These are phyloP conservation scores for Drosophila burlai DNA, from an alignment of 1,140 invertebrate species.

Conservation along the genomic window DNA sequence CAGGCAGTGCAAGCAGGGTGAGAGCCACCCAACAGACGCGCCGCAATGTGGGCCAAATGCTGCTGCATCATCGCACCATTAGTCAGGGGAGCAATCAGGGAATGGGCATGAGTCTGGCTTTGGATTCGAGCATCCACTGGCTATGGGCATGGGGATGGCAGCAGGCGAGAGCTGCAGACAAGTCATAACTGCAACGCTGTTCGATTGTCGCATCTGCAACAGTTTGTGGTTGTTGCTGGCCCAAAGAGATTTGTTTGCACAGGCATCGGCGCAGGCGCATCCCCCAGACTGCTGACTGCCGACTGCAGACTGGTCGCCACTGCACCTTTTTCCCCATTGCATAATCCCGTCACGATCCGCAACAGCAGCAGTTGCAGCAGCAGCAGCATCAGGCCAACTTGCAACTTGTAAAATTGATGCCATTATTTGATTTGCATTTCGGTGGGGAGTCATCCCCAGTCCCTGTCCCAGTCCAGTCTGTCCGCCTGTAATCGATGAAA, in stretches of 20 bases:
- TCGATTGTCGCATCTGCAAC: constrained; percentile 50
- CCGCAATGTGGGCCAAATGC: constrained; percentile 55
- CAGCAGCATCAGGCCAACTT: constrained; percentile 27
- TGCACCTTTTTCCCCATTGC: constrained; percentile 47
- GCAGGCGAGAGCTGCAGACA: constrained; percentile 37
- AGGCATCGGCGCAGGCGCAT: constrained; percentile 22
- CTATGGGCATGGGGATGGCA: constrained; percentile 6
- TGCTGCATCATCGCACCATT: constrained; percentile 54
- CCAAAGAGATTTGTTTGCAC: constrained; percentile 33
- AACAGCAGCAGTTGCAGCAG: constrained; percentile 26
- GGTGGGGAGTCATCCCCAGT: background rate
- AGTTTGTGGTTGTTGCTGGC: constrained; percentile 23
- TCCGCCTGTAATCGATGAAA: constrained; percentile 25
- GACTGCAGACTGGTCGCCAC: constrained; percentile 28
- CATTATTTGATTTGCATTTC: constrained; percentile 57
- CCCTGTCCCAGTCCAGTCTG: constrained; percentile 1
- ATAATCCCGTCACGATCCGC: constrained; percentile 43
- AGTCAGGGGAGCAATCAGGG: constrained; percentile 26
- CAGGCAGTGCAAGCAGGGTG: background rate
- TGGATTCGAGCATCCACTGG: constrained; percentile 3
- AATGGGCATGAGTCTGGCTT: constrained; percentile 19
- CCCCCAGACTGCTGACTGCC: constrained; percentile 8
- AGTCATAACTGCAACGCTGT: constrained; percentile 43
- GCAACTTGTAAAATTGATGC: constrained; percentile 36
- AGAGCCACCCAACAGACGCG: constrained; percentile 7